Conservation (phyloP, 64 coral and sea anemone genomes). For the Anthopleura sola region DNA sequence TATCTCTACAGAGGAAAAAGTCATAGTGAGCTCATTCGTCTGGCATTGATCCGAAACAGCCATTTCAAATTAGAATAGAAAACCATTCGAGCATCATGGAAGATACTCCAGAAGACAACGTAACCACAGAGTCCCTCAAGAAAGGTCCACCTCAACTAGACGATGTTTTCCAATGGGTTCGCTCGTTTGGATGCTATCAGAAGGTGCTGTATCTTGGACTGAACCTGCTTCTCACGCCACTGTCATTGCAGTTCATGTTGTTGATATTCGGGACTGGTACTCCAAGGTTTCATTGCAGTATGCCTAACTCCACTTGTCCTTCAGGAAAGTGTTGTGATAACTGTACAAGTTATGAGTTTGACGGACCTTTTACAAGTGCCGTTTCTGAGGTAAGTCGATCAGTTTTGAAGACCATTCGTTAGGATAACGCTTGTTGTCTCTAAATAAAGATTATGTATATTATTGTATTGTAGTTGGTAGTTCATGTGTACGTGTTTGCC, state of each 20-base stretch:
- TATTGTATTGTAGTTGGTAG: no score
- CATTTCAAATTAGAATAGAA: no score
- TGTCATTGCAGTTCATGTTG: constrained; percentile 30
- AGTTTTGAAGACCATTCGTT: no score
- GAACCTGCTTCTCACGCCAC: constrained; percentile 32
- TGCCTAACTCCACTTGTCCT: constrained; percentile 7
- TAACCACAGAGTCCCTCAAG: not conserved
- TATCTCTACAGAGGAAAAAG: no score
- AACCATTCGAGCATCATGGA: no score
- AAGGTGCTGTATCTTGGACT: constrained; percentile 33
- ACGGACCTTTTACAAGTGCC: constrained; percentile 68
- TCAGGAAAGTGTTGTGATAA: constrained; percentile 47
- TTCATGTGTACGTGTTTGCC: no score
- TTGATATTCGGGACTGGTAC: constrained; percentile 54
- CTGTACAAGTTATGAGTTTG: constrained; percentile 63
- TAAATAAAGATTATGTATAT: no score
- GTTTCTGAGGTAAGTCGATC: constrained; percentile 72
- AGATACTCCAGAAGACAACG: no score
- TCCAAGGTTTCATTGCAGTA: constrained; percentile 58
- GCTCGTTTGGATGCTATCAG: constrained; percentile 66
- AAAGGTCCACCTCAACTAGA: constrained; percentile 20
- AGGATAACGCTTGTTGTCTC: no score
- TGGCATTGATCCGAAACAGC: no score
- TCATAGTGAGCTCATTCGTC: no score
- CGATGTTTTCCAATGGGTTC: constrained; percentile 49